Percentiles rank a stretch among this genome's conserved stretches.
phyloP scores from a whole-genome alignment of 2,113 vertebrate species.

The Podilymbus podiceps region DNA sequence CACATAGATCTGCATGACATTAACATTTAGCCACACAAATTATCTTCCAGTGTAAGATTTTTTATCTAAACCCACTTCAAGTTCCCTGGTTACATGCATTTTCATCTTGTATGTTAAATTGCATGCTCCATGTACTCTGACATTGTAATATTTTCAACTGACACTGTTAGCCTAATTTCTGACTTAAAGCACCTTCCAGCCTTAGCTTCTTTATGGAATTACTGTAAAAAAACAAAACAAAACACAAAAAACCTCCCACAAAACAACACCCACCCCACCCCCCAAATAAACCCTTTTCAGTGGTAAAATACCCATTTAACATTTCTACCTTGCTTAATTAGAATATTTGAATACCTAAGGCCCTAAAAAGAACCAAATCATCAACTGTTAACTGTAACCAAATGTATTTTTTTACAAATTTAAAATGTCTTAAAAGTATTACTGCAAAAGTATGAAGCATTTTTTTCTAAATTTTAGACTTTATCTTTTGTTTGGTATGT shows the following conservation, averaged over 20 bases:
- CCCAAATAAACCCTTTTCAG: not conserved
- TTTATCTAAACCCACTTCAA: not conserved
- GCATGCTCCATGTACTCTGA: not conserved
- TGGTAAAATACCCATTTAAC: not conserved
- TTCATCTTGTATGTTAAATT: not conserved
- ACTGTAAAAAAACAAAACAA: not conserved
- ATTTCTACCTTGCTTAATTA: not conserved
- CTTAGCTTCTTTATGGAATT: not conserved
- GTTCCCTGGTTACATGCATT: not conserved
- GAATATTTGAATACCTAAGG: not conserved
- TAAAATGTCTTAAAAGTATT: not conserved
- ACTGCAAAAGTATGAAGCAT: fast-evolving
- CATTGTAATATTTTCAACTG: not conserved
- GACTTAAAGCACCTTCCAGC: not conserved
- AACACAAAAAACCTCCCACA: too few relatives aligned
- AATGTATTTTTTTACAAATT: not conserved
- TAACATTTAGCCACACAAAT: not conserved
- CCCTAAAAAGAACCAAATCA: not conserved
- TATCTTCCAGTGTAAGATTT: not conserved
- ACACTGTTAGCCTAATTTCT: not conserved
- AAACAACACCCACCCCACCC: too few relatives aligned
- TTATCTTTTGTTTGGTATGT: not conserved
- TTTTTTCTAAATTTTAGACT: not conserved
- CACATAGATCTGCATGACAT: not conserved
- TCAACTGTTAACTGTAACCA: not conserved